Evolutionary conservation across 2,888 invertebrate species (phyloP).

Genomic region (Perithous albicinctus): DNA sequence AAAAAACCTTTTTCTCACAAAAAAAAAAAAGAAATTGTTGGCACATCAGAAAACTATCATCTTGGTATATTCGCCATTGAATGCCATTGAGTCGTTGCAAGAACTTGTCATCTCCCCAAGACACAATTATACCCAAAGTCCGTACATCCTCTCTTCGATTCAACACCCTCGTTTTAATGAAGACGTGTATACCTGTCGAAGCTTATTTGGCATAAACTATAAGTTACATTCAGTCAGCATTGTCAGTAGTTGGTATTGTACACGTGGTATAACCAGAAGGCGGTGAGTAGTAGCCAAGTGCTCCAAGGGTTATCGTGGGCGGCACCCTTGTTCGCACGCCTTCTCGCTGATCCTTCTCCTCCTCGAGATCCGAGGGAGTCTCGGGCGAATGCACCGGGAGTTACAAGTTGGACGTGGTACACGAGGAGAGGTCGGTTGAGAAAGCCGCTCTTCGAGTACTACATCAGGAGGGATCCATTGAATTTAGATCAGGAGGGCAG

Average conservation of each 20-base stretch:
- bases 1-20: too few relatives aligned
- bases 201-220: neutral
- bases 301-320: conserved; percentile 62
- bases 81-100: neutral
- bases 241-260: conserved; percentile 6
- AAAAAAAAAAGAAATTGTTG: too few relatives aligned
- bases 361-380: conserved; percentile 25
- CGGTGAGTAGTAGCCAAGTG: conserved; percentile 61
- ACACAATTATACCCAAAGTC: too few relatives aligned
- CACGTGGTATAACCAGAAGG: conserved; percentile 33
- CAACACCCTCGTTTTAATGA: neutral
- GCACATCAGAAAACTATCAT: too few relatives aligned
- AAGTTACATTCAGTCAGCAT: neutral
- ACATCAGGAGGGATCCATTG: conserved; percentile 73
- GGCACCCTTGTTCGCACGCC: conserved; percentile 52
- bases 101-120: too few relatives aligned
- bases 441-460: conserved; percentile 52
- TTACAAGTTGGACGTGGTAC: neutral
- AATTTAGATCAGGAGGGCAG: conserved; percentile 73
- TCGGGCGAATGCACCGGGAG: too few relatives aligned
- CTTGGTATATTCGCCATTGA: too few relatives aligned
- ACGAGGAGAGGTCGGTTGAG: conserved; percentile 31
- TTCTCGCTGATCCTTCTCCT: conserved; percentile 35
- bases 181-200: conserved; percentile 13
- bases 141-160: neutral